A percentile compares a stretch with the other conserved stretches of the same genome.
phyloP scores from a whole-genome alignment of 2,797 vertebrate genomes.

The Cryptoprocta ferox region DNA sequence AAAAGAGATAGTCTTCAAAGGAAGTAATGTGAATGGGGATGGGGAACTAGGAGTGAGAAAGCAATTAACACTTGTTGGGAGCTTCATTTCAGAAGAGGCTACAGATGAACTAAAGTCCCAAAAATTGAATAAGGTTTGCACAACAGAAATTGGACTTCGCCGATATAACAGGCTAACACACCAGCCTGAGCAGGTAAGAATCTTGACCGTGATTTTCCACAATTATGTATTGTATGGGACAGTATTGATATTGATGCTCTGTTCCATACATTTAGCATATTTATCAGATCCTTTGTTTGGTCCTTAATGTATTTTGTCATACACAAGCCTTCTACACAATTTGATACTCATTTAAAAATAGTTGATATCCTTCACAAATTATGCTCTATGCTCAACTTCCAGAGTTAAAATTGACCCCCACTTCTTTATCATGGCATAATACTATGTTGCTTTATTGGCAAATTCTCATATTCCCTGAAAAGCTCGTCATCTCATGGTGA shows the following conservation, averaged over 20 bases:
- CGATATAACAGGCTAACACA: neutral
- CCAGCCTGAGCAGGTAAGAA: neutral
- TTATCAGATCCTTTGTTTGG: neutral
- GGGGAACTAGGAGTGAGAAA: neutral
- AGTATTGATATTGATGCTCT: neutral
- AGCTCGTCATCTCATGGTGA: constrained; percentile 30
- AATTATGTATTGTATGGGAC: neutral
- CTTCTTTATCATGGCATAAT: neutral
- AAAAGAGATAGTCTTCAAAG: neutral
- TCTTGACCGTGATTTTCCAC: neutral
- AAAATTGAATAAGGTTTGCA: neutral
- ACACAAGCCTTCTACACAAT: neutral
- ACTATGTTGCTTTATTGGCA: constrained; percentile 36
- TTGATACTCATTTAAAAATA: neutral
- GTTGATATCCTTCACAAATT: constrained; percentile 4
- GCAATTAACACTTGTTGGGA: neutral
- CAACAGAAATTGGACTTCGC: neutral
- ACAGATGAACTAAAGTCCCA: neutral
- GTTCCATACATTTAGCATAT: neutral
- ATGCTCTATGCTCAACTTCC: neutral
- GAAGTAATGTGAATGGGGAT: neutral
- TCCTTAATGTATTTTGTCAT: neutral
- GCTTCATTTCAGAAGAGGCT: neutral
- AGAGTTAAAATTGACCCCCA: neutral
- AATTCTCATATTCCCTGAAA: constrained; percentile 57